Evolutionary conservation across 2,797 vertebrate genomes (phyloP).

Genomic region (Threskiornis aethiopicus): DNA sequence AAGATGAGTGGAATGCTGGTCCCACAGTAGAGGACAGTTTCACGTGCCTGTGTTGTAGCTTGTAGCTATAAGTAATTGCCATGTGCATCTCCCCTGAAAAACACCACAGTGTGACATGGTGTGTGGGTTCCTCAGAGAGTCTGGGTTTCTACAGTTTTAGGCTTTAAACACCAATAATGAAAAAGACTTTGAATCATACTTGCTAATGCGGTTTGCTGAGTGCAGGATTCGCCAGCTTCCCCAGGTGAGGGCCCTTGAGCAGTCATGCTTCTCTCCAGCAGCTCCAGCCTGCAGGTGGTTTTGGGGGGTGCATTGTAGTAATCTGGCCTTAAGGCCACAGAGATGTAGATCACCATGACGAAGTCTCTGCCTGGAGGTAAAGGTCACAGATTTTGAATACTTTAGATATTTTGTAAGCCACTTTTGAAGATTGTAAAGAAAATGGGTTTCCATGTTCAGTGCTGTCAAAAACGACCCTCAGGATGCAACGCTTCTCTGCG

Average conservation of each 20-base stretch:
- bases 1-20: neutral
- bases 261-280: neutral
- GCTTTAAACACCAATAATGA: neutral
- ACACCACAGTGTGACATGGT: neutral
- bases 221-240: neutral
- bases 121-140: neutral
- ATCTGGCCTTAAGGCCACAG: constrained; percentile 19
- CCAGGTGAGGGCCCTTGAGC: constrained; percentile 39
- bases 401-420: constrained; percentile 23
- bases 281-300: constrained; percentile 15
- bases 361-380: constrained; percentile 31
- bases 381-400: constrained; percentile 54
- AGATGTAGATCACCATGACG: neutral
- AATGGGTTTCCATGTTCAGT: neutral
- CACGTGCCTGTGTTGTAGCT: neutral
- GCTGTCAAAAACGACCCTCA: constrained; percentile 11
- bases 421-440: constrained; percentile 19
- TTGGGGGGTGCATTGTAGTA: neutral
- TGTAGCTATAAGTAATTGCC: neutral
- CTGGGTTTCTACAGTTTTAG: neutral
- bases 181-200: neutral
- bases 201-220: neutral
- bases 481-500: neutral
- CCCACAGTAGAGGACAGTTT: neutral
- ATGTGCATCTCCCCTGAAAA: neutral